These are phyloP conservation scores for Synergus japonicus DNA, from an alignment of 2,888 invertebrate genomes.

Conservation along the genomic window DNA sequence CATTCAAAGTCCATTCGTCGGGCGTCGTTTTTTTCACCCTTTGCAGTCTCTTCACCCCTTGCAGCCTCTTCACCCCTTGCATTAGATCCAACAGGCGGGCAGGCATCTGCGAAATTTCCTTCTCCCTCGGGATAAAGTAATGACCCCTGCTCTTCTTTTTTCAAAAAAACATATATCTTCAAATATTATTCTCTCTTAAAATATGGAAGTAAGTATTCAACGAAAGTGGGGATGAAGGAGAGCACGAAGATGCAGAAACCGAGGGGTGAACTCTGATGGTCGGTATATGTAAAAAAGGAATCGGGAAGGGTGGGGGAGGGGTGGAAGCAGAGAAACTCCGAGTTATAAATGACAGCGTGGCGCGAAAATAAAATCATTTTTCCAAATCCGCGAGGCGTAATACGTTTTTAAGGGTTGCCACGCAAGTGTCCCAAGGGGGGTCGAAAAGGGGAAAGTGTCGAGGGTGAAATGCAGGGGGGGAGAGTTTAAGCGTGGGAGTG, in stretches of 20 bases:
- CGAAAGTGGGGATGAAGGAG: neutral
- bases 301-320: too few relatives aligned
- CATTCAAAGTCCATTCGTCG: constrained; percentile 47
- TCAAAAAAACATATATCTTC: constrained; percentile 53
- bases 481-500: constrained; percentile 46
- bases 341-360: constrained; percentile 63
- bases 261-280: neutral
- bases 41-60: neutral
- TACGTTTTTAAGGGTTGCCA: constrained; percentile 63
- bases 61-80: too few relatives aligned
- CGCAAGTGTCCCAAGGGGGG: constrained; percentile 30
- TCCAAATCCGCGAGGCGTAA: constrained; percentile 63
- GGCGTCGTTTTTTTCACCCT: neutral
- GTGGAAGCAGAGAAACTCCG: constrained; percentile 35
- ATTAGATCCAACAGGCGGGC: constrained; percentile 52
- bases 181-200: constrained; percentile 54
- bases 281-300: constrained; percentile 44
- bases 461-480: neutral
- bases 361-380: constrained; percentile 63
- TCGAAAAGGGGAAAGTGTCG: neutral
- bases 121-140: constrained; percentile 48
- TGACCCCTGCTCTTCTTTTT: constrained; percentile 51
- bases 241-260: neutral
- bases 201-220: neutral
- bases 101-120: constrained; percentile 54